A percentile compares a stretch with the other conserved stretches of the same genome.
These are phyloP conservation scores for Gallinago undulata DNA, from an alignment of 2,113 vertebrate genomes.

Conservation along the genomic window DNA sequence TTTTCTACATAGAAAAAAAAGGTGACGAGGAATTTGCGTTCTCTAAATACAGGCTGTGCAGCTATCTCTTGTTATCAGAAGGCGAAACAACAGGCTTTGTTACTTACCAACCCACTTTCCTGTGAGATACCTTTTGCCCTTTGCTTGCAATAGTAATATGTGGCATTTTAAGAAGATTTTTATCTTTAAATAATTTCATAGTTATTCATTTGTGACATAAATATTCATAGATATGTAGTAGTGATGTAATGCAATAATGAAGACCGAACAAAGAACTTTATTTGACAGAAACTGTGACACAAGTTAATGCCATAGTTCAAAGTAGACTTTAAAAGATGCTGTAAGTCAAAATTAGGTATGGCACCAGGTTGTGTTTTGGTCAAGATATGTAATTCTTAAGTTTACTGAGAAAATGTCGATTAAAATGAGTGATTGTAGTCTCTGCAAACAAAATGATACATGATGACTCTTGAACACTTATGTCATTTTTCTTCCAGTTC, in stretches of 20 bases:
- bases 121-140: background rate
- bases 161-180: background rate
- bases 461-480: background rate
- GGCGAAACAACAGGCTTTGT: background rate
- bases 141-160: background rate
- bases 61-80: background rate
- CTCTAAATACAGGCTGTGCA: background rate
- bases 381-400: background rate
- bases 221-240: background rate
- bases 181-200: background rate
- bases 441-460: background rate
- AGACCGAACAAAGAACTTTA: background rate
- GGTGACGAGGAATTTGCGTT: background rate
- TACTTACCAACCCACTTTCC: background rate
- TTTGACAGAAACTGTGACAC: background rate
- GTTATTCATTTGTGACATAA: background rate
- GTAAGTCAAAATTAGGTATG: background rate
- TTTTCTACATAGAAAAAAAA: background rate
- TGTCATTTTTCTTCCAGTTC: background rate
- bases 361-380: background rate
- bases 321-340: background rate
- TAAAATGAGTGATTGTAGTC: background rate
- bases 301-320: background rate
- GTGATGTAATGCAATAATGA: background rate
- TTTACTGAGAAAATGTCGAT: background rate